Conservation (phyloP, 2,888 invertebrate species). For the Nephrotoma guestfalica region DNA sequence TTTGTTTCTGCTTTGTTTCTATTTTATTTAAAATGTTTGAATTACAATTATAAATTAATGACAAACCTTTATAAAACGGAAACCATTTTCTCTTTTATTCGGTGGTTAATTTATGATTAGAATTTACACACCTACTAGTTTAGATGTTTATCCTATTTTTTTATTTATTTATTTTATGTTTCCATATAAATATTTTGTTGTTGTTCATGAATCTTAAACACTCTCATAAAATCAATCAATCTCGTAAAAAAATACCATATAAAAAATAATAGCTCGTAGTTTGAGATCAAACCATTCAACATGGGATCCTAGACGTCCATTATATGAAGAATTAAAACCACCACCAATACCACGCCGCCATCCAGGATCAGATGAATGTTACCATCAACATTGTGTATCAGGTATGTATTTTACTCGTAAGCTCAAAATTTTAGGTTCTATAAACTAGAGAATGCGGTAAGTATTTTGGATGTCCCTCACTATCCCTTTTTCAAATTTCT, state of each 20-base stretch:
- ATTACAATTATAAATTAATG: constrained; percentile 9
- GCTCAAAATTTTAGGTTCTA: background rate
- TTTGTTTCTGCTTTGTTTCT: background rate
- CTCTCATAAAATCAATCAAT: background rate
- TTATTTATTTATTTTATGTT: constrained; percentile 6
- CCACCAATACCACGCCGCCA: constrained; percentile 37
- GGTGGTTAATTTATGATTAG: background rate
- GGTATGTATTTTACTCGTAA: constrained; percentile 21
- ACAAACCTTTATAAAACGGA: constrained; percentile 20
- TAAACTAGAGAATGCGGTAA: background rate
- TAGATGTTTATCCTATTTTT: background rate
- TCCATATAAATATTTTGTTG: constrained; percentile 4
- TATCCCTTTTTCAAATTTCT: background rate
- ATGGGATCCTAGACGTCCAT: constrained; percentile 79
- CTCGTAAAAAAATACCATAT: background rate
- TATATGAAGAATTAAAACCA: constrained; percentile 77
- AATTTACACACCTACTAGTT: background rate
- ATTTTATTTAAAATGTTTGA: background rate
- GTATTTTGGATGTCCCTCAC: background rate
- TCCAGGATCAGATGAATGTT: constrained; percentile 27
- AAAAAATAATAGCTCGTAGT: constrained; percentile 24
- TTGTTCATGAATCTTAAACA: constrained; percentile 1
- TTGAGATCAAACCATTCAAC: constrained; percentile 48
- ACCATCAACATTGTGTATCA: constrained; percentile 26
- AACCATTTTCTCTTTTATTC: constrained; percentile 10